Percentiles rank a stretch among this genome's conserved stretches.
These are phyloP conservation scores for Dasypogon diadema DNA, from an alignment of 2,888 invertebrate genomes.

Conservation along the genomic window DNA sequence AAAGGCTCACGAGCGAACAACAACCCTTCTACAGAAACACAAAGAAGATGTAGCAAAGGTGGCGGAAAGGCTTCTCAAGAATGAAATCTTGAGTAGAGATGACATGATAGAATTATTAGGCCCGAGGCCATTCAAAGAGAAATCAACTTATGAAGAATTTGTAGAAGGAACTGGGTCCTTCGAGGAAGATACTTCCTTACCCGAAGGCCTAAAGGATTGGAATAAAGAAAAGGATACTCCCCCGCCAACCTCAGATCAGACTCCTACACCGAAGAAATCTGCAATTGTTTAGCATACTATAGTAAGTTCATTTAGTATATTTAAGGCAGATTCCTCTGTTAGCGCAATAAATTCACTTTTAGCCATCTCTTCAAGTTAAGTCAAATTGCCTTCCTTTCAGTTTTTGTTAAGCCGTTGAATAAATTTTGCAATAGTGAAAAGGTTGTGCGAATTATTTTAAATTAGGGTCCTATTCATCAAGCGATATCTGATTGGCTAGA, in stretches of 20 bases:
- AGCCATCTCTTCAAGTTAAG: neutral
- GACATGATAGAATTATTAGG: constrained; percentile 98
- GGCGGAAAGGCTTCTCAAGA: constrained; percentile 88
- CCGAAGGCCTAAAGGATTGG: constrained; percentile 96
- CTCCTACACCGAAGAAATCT: constrained; percentile 56
- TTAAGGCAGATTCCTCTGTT: constrained; percentile 2
- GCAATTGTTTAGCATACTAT: constrained; percentile 25
- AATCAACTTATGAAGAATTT: constrained; percentile 99
- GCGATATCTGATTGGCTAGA: too few relatives aligned
- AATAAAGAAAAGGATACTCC: constrained; percentile 74
- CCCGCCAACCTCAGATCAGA: constrained; percentile 28
- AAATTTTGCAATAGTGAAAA: too few relatives aligned
- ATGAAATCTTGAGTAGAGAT: constrained; percentile 94
- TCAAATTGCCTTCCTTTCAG: neutral
- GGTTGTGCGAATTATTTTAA: too few relatives aligned
- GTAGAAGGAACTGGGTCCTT: constrained; percentile 98
- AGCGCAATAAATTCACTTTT: neutral
- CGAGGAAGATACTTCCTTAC: constrained; percentile 95
- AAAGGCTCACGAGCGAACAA: constrained; percentile 84
- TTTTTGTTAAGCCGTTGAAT: too few relatives aligned
- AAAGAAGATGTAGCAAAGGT: constrained; percentile 90
- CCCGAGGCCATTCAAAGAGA: constrained; percentile 95
- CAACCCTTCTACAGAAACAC: constrained; percentile 80
- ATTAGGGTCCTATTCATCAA: too few relatives aligned
- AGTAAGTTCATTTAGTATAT: neutral